phyloP scores from a whole-genome alignment of 2,113 vertebrate species.

The Larimichthys polyactis region DNA sequence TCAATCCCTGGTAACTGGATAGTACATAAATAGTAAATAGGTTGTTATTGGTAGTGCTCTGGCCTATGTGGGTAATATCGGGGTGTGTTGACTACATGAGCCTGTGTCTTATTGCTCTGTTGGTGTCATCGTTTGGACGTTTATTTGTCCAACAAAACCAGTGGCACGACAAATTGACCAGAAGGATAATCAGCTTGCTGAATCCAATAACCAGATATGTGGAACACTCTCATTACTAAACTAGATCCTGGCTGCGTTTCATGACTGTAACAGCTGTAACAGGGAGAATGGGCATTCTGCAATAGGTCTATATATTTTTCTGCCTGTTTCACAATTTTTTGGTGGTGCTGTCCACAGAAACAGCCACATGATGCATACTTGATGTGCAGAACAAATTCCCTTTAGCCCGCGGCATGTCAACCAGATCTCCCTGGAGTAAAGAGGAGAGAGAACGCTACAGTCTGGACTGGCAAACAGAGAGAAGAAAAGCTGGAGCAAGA shows the following conservation, averaged over 20 bases:
- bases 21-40: constrained; percentile 16
- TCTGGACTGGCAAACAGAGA: constrained; percentile 55
- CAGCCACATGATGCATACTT: constrained; percentile 57
- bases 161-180: constrained; percentile 43
- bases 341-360: constrained; percentile 40
- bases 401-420: constrained; percentile 61
- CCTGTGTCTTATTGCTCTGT: constrained; percentile 20
- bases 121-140: constrained; percentile 3
- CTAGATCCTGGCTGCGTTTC: neutral
- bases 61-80: neutral
- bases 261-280: neutral
- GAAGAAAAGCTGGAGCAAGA: constrained; percentile 40
- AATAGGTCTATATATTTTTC: neutral
- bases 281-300: neutral
- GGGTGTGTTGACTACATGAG: constrained; percentile 1
- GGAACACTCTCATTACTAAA: constrained; percentile 5
- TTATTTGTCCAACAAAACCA: constrained; percentile 41
- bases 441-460: constrained; percentile 26
- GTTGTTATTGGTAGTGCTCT: constrained; percentile 20
- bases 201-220: constrained; percentile 35
- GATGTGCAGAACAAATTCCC: constrained; percentile 72
- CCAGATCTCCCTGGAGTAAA: constrained; percentile 54
- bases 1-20: constrained; percentile 1
- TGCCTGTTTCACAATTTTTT: constrained; percentile 31
- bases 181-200: constrained; percentile 17